Percentiles rank a stretch among this genome's conserved stretches.
Conservation (phyloP, 35 echinoderm and acorn worm species). For the Lytechinus variegatus region DNA sequence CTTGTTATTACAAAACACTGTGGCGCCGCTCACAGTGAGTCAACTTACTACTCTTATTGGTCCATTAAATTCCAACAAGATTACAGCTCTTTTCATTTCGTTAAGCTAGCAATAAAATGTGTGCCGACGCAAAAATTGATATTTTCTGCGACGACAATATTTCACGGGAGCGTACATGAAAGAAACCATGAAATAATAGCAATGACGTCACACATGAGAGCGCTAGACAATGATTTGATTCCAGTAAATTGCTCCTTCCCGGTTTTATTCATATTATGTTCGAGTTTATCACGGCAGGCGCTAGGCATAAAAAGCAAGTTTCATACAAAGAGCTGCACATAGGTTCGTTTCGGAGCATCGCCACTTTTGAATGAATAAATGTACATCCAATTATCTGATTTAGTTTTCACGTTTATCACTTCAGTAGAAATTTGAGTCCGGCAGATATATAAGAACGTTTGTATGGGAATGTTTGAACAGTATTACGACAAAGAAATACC, state of each 20-base stretch:
- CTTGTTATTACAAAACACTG: conserved; percentile 28
- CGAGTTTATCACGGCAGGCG: not conserved
- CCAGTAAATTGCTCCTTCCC: not conserved
- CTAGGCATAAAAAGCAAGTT: not conserved
- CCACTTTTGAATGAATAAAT: not conserved
- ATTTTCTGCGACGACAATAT: not conserved
- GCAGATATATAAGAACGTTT: too few relatives aligned
- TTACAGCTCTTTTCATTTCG: conserved; percentile 38
- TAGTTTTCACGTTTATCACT: too few relatives aligned
- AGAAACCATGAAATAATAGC: not conserved
- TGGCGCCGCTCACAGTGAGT: conserved; percentile 17
- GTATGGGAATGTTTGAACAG: too few relatives aligned
- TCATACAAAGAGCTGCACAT: not conserved
- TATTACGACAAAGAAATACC: too few relatives aligned
- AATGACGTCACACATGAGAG: not conserved
- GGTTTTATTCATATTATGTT: not conserved
- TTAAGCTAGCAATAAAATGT: conserved; percentile 46
- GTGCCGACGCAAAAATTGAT: not conserved
- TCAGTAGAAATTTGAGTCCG: too few relatives aligned
- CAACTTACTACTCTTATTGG: conserved; percentile 23
- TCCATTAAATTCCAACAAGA: conserved; percentile 43
- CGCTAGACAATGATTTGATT: conserved; percentile 25
- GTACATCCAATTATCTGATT: too few relatives aligned
- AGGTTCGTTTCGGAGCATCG: not conserved
- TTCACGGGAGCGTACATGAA: not conserved